phyloP scores from a whole-genome alignment of 2,797 vertebrate species.

The Mormyrus proboscirostris region DNA sequence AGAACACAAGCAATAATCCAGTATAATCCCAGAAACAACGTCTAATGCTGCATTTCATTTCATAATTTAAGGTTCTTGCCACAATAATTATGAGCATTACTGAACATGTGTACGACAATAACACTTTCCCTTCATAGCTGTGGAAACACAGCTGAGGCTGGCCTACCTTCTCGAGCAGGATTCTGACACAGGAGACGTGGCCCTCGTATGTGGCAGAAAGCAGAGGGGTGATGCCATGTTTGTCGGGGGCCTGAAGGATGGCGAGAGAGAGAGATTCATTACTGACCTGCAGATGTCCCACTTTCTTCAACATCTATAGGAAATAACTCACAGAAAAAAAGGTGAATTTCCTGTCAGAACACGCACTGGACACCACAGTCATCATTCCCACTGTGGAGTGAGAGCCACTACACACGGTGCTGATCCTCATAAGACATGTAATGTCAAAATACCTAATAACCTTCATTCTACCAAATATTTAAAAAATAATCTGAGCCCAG shows the following conservation, averaged over 20 bases:
- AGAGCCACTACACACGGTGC: not conserved
- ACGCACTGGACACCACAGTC: not conserved
- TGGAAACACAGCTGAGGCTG: not conserved
- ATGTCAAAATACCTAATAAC: not conserved
- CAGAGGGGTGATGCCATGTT: conserved; percentile 71
- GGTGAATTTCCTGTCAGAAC: not conserved
- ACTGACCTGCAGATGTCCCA: not conserved
- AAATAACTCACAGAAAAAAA: not conserved
- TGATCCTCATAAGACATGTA: not conserved
- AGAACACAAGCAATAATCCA: not conserved
- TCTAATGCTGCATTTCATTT: not conserved
- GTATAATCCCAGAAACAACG: not conserved
- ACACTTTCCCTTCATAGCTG: not conserved
- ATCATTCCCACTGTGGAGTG: not conserved
- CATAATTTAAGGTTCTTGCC: not conserved
- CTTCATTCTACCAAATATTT: not conserved
- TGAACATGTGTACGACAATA: not conserved
- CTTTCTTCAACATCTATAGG: not conserved
- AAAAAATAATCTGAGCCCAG: not conserved
- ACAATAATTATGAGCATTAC: not conserved
- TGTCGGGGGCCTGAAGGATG: conserved; percentile 61
- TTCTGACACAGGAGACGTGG: conserved; percentile 67
- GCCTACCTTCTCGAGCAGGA: conserved; percentile 69
- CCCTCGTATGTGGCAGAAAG: conserved; percentile 73
- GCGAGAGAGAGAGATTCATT: conserved; percentile 7